A percentile compares a stretch with the other conserved stretches of the same genome.
Conservation (phyloP, 2,113 vertebrate species). For the Hippocampus mohnikei region DNA sequence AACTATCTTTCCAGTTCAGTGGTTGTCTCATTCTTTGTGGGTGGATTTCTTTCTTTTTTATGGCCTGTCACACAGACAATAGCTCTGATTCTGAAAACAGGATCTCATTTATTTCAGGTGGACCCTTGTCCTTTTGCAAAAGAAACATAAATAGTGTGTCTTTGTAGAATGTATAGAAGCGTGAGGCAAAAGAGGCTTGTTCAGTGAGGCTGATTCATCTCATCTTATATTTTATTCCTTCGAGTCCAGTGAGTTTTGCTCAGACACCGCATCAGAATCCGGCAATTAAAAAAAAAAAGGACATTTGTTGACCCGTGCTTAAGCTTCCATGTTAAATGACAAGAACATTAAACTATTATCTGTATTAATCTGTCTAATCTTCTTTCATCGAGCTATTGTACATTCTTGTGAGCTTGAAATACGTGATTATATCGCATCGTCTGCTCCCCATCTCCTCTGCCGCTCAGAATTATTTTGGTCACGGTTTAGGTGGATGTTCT, state of each 20-base stretch:
- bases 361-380: slow-evolving; percentile 1
- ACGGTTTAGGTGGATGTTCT: slow-evolving; percentile 2
- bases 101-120: slow-evolving; percentile 52
- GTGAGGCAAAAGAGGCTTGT: not conserved
- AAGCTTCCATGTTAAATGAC: not conserved
- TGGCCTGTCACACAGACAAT: slow-evolving; percentile 34
- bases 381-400: not conserved
- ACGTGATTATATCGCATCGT: not conserved
- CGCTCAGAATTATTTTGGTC: slow-evolving; percentile 13
- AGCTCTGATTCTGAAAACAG: slow-evolving; percentile 30
- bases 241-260: not conserved
- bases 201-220: not conserved
- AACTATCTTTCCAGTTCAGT: slow-evolving; percentile 26
- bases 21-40: slow-evolving; percentile 30
- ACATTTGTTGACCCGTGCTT: not conserved
- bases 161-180: slow-evolving; percentile 6
- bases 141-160: slow-evolving; percentile 1
- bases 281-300: not conserved
- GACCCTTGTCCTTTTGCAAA: slow-evolving; percentile 40
- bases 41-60: slow-evolving; percentile 9
- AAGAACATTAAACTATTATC: not conserved
- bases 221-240: slow-evolving; percentile 3
- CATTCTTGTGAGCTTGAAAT: not conserved
- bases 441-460: not conserved
- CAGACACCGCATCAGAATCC: not conserved